Evolutionary conservation across 2,797 vertebrate species (phyloP), one percentile per base, ranked within the genome.

Genomic region (Peromyscus aztecus): DNA sequence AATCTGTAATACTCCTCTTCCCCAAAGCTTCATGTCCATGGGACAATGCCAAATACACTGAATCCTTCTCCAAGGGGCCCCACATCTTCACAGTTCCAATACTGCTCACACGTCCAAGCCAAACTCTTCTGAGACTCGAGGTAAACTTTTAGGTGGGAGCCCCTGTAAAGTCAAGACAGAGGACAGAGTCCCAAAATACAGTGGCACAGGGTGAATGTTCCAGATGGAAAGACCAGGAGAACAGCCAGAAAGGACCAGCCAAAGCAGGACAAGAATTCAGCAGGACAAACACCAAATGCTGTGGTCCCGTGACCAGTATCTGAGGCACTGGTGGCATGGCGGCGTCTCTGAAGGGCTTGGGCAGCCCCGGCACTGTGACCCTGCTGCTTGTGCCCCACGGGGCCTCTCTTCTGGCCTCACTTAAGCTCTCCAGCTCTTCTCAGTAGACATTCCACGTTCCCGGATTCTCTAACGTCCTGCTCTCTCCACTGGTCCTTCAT

Each of bases 181-280:
- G 21, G 10, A 80, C 6, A 34, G 10, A 21, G 40, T 37, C 52
- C 43, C 9, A 29, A 55, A 78, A 31, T 27, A 37, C 34, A 49
- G 61, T 12, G 31, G 14, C 69, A n/a, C 23, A 19, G 23, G n/a
- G 61, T 6, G 3, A 49, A 10, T 14, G 7, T 12, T n/a, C 8
- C 73, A 63, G 40, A n/a, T 13, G 9, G 55, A 57, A 57, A 57
- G 55, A 23, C 21, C 9, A 1, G 37, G 67, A 27, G 10, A 21
- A 23, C 0, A 55, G 76, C 16, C 52, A 55, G 76, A 21, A 40
- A 23, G 24, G 34, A 1, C 9, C 4, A 0, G 1, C 13, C 46
- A 80, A 37, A 37, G 43, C 75, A 65, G 65, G 76, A 55, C 46
- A 13, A 16, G 24, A 37, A 34, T 11, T 31, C 87, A 43, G 29